Base-by-base conservation (phyloP, 1,140 invertebrate genomes). In the Drosophila auraria region DNA sequence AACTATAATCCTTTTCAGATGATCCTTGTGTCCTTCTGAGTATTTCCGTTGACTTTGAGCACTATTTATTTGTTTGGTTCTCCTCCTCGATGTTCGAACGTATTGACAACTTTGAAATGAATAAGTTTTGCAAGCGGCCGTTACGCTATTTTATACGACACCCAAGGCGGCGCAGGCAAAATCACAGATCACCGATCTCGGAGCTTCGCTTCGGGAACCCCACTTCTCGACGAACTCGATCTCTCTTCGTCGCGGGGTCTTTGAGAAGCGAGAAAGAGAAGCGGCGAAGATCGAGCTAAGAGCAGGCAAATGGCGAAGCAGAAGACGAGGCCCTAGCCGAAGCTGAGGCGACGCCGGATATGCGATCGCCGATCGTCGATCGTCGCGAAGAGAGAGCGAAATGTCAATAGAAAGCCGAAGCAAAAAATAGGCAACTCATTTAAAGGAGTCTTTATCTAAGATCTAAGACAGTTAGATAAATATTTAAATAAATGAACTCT, bases 51-150 rank as follows among this genome's bases (percentile, higher is more conserved):
- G 30, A 42, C 30, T 60, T 58, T 50, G 33, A 59, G 61, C 76
- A 78, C 64, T 79, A 42, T 36, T 23, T 25, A 2, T 57, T 53
- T 45, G 12, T 11, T 36, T 25, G 15, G 11, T 9, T 53, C 33
- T 58, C 25, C 42, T 47, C 47, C 64, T 38, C 42, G 58, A 45
- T 49, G 77, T 74, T 81, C 74, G 86, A 90, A 80, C 86, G 57
- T 68, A 79, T 89, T 82, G 75, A 86, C 71, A 74, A 68, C 76
- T 90, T 86, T 79, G 27, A 73, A 82, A 70, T 90, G 86, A 89
- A 89, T 89, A 86, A 90, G 63, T 86, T 78, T 77, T 65, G 69
- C 71, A 49, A 63, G 61, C 81, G 44, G 50, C 57, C 47, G 86
- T 69, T 68, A 66, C 65, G 71, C 63, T 66, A 30, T 90, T 89